These are phyloP conservation scores for Dorcus hopei DNA, from an alignment of 2,888 invertebrate genomes.

Conservation along the genomic window DNA sequence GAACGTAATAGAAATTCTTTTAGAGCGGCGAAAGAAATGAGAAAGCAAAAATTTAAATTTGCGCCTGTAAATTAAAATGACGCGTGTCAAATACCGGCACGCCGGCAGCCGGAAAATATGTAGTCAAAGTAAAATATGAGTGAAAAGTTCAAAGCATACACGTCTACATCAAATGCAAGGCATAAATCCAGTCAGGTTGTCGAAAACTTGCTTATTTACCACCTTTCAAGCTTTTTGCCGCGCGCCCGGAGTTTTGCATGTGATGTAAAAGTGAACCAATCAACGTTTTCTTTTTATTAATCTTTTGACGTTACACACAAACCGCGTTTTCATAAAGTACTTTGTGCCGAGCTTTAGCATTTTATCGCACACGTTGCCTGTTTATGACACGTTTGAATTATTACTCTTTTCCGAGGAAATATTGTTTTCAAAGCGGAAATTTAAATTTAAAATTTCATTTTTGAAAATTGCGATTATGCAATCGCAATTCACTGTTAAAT, in stretches of 20 bases:
- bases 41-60: neutral
- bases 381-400: conserved; percentile 11
- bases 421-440: conserved; percentile 7
- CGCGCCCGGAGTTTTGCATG: conserved; percentile 33
- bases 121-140: conserved; percentile 42
- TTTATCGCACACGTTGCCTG: neutral
- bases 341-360: conserved; percentile 1
- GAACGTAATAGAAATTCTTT: neutral
- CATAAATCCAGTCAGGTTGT: conserved; percentile 41
- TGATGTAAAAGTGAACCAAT: conserved; percentile 44
- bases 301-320: conserved; percentile 22
- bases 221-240: conserved; percentile 39
- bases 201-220: conserved; percentile 48
- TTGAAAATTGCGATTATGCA: no score
- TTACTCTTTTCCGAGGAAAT: conserved; percentile 8
- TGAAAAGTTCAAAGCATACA: conserved; percentile 43
- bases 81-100: conserved; percentile 36
- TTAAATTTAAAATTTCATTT: neutral
- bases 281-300: conserved; percentile 42
- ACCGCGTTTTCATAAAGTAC: conserved; percentile 5
- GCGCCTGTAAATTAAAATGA: conserved; percentile 33
- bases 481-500: no score
- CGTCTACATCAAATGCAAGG: conserved; percentile 36
- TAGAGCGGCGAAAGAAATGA: neutral
- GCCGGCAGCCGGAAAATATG: conserved; percentile 43